Evolutionary conservation across 2,797 vertebrate species (phyloP).

Genomic region (Vireo griseus): DNA sequence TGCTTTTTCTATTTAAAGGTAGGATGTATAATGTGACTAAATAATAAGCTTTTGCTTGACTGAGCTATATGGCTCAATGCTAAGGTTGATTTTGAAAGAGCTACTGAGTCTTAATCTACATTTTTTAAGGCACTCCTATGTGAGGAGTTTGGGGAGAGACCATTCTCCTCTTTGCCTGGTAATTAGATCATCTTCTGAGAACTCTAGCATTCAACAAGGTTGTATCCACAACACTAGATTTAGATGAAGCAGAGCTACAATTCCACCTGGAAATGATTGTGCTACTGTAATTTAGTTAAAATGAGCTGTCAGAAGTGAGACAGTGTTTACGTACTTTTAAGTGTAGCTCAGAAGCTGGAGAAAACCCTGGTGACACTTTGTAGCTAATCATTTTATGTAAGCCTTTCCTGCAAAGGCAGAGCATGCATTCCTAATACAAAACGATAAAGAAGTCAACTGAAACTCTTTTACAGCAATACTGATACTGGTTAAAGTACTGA

Average conservation of each 20-base stretch:
- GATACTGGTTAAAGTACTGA: background rate
- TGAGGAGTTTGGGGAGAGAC: background rate
- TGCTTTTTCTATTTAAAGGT: slow-evolving; percentile 42
- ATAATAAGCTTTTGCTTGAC: background rate
- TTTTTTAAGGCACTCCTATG: background rate
- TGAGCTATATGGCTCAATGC: background rate
- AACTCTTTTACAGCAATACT: background rate
- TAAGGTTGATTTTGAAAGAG: background rate
- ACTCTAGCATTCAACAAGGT: background rate
- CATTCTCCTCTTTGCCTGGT: background rate
- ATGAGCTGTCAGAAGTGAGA: background rate
- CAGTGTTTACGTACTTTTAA: background rate
- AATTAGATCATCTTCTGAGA: background rate
- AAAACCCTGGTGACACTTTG: background rate
- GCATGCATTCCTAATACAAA: background rate
- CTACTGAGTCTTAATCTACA: background rate
- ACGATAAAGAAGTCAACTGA: background rate
- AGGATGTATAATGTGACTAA: background rate
- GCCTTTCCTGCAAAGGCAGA: background rate
- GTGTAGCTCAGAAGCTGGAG: background rate
- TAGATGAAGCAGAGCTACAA: background rate
- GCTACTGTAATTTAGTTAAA: background rate
- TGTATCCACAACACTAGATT: background rate
- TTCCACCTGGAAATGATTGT: background rate
- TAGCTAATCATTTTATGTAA: background rate